phyloP scores from a whole-genome alignment of 2,888 invertebrate genomes.

The Trypoxylon attenuatum region DNA sequence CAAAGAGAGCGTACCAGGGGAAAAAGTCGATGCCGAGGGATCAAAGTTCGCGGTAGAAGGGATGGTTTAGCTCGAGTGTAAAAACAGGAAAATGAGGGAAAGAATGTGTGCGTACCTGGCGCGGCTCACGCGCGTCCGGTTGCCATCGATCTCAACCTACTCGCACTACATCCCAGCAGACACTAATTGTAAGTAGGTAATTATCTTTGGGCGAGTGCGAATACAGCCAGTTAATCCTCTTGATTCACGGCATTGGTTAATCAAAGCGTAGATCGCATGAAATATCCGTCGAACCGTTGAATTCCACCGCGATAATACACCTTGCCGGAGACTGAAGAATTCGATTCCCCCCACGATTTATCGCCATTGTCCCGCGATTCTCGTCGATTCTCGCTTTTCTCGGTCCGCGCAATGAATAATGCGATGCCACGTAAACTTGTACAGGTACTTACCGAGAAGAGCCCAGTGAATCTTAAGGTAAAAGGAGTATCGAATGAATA shows the following conservation, averaged over 20 bases:
- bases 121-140: neutral
- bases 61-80: conserved; percentile 25
- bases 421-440: neutral
- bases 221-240: neutral
- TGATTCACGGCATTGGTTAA: no score
- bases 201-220: neutral
- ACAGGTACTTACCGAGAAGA: no score
- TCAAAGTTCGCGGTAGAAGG: conserved; percentile 41
- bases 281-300: neutral
- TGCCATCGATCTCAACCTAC: conserved; percentile 29
- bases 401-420: neutral
- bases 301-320: neutral
- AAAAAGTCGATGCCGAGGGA: conserved; percentile 30
- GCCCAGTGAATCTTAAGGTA: no score
- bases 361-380: neutral
- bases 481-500: neutral
- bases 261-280: neutral
- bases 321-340: neutral
- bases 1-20: conserved; percentile 3
- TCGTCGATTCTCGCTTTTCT: neutral
- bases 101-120: conserved; percentile 14
- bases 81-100: conserved; percentile 34
- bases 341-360: no score
- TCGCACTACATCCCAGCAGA: neutral
- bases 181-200: neutral